Conservation (phyloP, 2,113 vertebrate species). For the Herpetotheres cachinnans region DNA sequence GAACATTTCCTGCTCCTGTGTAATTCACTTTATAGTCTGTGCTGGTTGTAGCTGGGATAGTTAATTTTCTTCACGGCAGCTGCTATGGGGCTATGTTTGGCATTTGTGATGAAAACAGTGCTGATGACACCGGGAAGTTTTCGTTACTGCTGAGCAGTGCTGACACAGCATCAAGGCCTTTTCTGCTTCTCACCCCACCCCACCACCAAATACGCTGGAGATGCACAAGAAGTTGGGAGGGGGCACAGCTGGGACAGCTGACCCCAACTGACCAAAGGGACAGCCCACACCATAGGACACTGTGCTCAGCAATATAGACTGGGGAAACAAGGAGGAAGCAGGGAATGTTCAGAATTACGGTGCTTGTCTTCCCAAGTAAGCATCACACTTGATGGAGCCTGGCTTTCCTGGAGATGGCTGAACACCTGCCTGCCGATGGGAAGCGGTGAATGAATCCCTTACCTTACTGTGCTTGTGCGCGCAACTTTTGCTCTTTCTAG, state of each 20-base stretch:
- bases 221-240: background rate
- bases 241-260: fast-evolving
- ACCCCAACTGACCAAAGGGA: background rate
- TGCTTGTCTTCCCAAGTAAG: background rate
- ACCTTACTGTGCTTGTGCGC: background rate
- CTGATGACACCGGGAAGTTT: background rate
- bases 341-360: fast-evolving
- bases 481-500: background rate
- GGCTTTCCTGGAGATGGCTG: background rate
- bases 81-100: background rate
- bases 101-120: background rate
- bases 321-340: background rate
- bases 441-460: background rate
- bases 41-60: background rate
- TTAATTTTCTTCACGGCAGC: background rate
- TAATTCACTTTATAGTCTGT: background rate
- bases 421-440: background rate
- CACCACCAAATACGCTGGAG: no score
- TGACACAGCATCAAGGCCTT: background rate
- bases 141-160: background rate
- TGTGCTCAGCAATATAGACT: background rate
- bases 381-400: fast-evolving
- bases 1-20: background rate
- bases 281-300: fast-evolving
- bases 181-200: background rate